Evolutionary conservation across 1,140 invertebrate species (phyloP).

Genomic region (Gonioctena quinquepunctata): DNA sequence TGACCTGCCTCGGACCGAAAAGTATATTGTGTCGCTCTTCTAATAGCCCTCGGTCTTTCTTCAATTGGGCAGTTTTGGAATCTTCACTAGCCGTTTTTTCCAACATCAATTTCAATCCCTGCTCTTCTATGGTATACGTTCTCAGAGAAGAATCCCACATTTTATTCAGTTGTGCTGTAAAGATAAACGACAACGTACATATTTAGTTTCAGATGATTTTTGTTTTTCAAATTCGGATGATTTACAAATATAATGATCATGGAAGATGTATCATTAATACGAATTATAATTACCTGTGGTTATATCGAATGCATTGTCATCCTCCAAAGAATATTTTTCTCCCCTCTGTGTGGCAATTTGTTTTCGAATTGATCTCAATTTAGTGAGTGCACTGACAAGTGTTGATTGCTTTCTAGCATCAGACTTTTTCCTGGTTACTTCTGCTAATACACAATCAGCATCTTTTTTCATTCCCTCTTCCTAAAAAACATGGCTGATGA

Average conservation of each 20-base stretch:
- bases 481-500: slow-evolving; percentile 45
- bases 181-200: neutral
- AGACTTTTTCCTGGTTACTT: slow-evolving; percentile 69
- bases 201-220: too few species aligned
- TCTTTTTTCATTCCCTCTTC: slow-evolving; percentile 68
- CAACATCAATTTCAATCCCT: slow-evolving; percentile 48
- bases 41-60: slow-evolving; percentile 38
- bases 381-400: slow-evolving; percentile 65
- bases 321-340: slow-evolving; percentile 58
- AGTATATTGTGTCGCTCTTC: slow-evolving; percentile 47
- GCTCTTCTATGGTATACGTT: slow-evolving; percentile 49
- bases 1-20: slow-evolving; percentile 41
- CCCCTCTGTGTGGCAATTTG: slow-evolving; percentile 65
- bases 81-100: slow-evolving; percentile 45
- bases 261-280: neutral
- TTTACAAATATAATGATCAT: neutral
- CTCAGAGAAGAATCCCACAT: slow-evolving; percentile 49
- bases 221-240: too few species aligned
- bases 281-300: slow-evolving; percentile 38
- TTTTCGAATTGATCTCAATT: slow-evolving; percentile 64
- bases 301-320: slow-evolving; percentile 46
- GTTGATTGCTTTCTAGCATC: slow-evolving; percentile 68
- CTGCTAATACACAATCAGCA: slow-evolving; percentile 69
- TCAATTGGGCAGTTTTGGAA: slow-evolving; percentile 34
- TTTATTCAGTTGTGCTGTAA: slow-evolving; percentile 41